Evolutionary conservation across 2,113 vertebrate species (phyloP).

Genomic region (Syrrhaptes paradoxus): DNA sequence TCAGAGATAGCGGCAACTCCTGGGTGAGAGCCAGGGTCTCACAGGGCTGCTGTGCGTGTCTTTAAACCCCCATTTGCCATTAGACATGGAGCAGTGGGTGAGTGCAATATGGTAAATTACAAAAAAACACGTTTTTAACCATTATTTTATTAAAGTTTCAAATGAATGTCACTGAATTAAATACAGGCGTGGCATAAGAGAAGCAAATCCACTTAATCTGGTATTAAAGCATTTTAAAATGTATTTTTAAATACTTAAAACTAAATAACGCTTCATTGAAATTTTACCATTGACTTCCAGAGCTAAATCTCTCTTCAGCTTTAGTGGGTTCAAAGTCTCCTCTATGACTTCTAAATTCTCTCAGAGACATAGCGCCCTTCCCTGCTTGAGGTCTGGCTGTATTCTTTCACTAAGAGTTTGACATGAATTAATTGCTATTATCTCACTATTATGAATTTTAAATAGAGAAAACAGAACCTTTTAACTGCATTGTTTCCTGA

Average conservation of each 20-base stretch:
- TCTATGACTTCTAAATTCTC: neutral
- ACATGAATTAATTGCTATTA: neutral
- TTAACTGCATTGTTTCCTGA: neutral
- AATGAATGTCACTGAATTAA: neutral
- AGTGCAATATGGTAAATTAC: neutral
- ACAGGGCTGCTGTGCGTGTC: accelerated
- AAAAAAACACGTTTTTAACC: neutral
- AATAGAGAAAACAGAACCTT: neutral
- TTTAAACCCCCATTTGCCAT: neutral
- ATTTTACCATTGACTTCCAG: neutral
- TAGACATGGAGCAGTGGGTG: neutral
- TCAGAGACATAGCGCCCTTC: neutral
- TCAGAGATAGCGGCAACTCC: neutral
- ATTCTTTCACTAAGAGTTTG: neutral
- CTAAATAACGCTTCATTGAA: neutral
- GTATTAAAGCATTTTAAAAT: neutral
- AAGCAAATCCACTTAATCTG: neutral
- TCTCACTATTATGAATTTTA: neutral
- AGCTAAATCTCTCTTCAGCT: neutral
- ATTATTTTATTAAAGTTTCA: neutral
- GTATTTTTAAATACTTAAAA: neutral
- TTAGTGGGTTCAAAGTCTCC: neutral
- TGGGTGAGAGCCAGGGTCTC: neutral
- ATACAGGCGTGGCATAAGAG: neutral
- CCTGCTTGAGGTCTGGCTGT: neutral